Percentiles rank a stretch among this genome's conserved stretches.
Evolutionary conservation across 2,113 vertebrate genomes (phyloP).

Genomic region (Pandion haliaetus): DNA sequence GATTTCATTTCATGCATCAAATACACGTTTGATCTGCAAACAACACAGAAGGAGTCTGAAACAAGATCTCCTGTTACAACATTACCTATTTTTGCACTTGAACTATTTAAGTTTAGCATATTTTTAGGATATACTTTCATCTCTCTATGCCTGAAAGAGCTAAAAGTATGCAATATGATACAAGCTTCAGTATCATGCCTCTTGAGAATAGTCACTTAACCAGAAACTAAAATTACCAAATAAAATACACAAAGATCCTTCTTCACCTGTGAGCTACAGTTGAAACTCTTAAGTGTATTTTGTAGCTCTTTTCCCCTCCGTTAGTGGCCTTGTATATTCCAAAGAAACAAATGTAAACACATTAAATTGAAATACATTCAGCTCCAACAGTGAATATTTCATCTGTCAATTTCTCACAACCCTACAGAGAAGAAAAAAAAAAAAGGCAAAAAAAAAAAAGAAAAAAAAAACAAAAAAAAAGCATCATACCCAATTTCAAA

Average conservation of each 20-base stretch:
- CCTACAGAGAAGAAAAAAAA: neutral
- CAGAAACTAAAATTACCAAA: neutral
- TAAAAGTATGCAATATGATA: neutral
- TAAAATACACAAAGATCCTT: neutral
- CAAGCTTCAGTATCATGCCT: neutral
- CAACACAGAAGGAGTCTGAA: neutral
- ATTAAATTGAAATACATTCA: neutral
- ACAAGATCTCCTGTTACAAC: neutral
- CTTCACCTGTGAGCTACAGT: neutral
- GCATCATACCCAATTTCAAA: neutral
- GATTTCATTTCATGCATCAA: neutral
- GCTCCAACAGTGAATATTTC: neutral
- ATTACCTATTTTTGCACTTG: constrained; percentile 1
- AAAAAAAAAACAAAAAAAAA: neutral
- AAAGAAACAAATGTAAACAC: neutral
- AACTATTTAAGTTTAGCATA: constrained; percentile 1
- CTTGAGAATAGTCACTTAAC: neutral
- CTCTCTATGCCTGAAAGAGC: neutral
- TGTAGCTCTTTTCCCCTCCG: neutral
- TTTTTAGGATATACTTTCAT: constrained; percentile 39
- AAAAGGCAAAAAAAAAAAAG: neutral
- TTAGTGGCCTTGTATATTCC: neutral
- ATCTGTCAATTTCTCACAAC: neutral
- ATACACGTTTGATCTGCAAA: neutral
- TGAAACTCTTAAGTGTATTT: neutral